Evolutionary conservation across 2,113 vertebrate genomes (phyloP).

Genomic region (Anseranas semipalmata): DNA sequence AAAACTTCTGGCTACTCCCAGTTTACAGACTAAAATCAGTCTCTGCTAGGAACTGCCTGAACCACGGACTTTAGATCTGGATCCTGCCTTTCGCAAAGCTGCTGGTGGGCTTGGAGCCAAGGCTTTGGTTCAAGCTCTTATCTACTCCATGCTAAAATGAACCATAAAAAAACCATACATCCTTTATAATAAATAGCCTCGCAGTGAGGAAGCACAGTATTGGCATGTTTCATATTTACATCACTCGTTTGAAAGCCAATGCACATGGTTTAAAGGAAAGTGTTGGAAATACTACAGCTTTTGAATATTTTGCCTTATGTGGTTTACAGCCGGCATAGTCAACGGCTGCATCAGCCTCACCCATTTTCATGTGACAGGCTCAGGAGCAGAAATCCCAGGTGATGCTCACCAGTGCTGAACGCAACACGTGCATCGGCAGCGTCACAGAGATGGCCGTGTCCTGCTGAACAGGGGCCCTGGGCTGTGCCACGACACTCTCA

Average conservation of each 20-base stretch:
- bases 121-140: conserved; percentile 17
- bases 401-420: neutral
- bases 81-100: conserved; percentile 16
- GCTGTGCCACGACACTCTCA: neutral
- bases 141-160: neutral
- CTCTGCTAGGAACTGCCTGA: neutral
- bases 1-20: neutral
- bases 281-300: neutral
- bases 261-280: neutral
- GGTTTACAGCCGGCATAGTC: neutral
- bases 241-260: neutral
- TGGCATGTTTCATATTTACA: neutral
- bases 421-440: neutral
- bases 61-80: neutral
- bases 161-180: neutral
- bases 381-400: neutral
- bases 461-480: neutral
- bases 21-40: neutral
- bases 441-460: neutral
- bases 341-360: neutral
- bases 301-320: neutral
- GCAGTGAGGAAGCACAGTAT: neutral
- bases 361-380: neutral
- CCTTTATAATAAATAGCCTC: conserved; percentile 17
- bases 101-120: conserved; percentile 15